A percentile compares a stretch with the other conserved stretches of the same genome.
phyloP scores from a whole-genome alignment of 2,888 invertebrate species.

The Drosophila subquinaria region DNA sequence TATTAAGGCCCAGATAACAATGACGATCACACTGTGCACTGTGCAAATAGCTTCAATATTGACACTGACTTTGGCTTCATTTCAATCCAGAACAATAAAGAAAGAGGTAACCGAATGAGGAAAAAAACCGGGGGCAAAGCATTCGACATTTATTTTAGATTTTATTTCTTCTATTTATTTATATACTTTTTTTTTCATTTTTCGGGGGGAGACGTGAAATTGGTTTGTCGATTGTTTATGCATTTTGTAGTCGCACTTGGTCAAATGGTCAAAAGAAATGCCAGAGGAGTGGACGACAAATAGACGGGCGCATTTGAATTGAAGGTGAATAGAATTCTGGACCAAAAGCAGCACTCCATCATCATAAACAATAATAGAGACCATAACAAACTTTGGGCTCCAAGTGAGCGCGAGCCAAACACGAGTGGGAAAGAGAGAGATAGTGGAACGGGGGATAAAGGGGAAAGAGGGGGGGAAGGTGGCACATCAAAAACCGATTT shows the following conservation, averaged over 20 bases:
- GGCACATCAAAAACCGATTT: conserved; percentile 69
- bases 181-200: conserved; percentile 15
- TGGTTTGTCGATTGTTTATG: conserved; percentile 79
- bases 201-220: conserved; percentile 56
- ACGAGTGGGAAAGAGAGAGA: conserved; percentile 3
- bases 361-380: conserved; percentile 75
- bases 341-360: conserved; percentile 76
- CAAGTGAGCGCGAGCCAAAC: conserved; percentile 65
- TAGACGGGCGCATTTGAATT: conserved; percentile 42
- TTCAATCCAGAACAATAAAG: conserved; percentile 67
- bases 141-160: conserved; percentile 42
- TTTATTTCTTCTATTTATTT: conserved; percentile 15
- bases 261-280: conserved; percentile 38
- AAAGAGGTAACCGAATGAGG: conserved; percentile 34
- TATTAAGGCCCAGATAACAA: no score
- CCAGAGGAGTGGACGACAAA: conserved; percentile 60
- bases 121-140: conserved; percentile 64
- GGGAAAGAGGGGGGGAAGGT: conserved; percentile 17
- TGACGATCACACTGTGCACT: conserved; percentile 45
- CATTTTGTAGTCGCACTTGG: conserved; percentile 67
- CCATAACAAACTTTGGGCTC: conserved; percentile 58
- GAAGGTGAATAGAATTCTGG: conserved; percentile 71
- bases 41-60: conserved; percentile 61
- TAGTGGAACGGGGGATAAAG: not conserved
- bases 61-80: conserved; percentile 55